Evolutionary conservation across 2,113 vertebrate genomes (phyloP).

Genomic region (Dissostichus mawsoni): DNA sequence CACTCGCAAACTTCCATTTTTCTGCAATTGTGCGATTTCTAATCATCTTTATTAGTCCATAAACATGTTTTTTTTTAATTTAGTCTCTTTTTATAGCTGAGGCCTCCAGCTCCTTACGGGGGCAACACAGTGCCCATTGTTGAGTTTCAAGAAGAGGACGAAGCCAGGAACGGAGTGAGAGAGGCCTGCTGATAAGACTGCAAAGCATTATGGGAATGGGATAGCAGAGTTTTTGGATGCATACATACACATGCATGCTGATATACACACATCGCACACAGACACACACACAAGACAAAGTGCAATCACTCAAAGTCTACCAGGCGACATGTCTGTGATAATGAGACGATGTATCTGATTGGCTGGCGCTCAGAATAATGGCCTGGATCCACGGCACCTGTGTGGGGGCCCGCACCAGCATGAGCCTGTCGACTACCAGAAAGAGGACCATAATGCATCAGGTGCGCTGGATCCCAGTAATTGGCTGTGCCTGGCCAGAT

Average conservation of each 20-base stretch:
- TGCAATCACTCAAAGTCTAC: slow-evolving; percentile 53
- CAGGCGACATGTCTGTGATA: slow-evolving; percentile 65
- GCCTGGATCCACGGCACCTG: slow-evolving; percentile 72
- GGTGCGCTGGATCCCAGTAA: slow-evolving; percentile 68
- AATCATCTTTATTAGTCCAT: slow-evolving; percentile 83
- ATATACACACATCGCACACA: slow-evolving; percentile 8
- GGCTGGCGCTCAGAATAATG: slow-evolving; percentile 56
- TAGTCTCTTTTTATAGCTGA: slow-evolving; percentile 49
- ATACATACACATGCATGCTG: slow-evolving; percentile 7
- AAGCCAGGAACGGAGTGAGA: slow-evolving; percentile 58
- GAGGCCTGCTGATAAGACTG: slow-evolving; percentile 69
- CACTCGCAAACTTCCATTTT: slow-evolving; percentile 76
- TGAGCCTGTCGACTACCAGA: slow-evolving; percentile 36
- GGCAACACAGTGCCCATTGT: slow-evolving; percentile 77
- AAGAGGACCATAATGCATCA: slow-evolving; percentile 68
- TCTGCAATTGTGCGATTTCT: slow-evolving; percentile 78
- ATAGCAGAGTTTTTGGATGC: slow-evolving; percentile 32
- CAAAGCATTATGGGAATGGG: slow-evolving; percentile 65
- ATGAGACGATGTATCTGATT: slow-evolving; percentile 62
- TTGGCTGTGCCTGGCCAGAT: slow-evolving; percentile 70
- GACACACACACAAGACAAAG: slow-evolving; percentile 26
- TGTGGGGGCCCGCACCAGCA: slow-evolving; percentile 42
- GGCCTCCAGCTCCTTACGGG: slow-evolving; percentile 65
- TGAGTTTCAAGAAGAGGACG: slow-evolving; percentile 60
- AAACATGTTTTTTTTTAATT: slow-evolving; percentile 65